Evolutionary conservation across 1,140 invertebrate genomes (phyloP).

Genomic region (Helicoverpa zea): DNA sequence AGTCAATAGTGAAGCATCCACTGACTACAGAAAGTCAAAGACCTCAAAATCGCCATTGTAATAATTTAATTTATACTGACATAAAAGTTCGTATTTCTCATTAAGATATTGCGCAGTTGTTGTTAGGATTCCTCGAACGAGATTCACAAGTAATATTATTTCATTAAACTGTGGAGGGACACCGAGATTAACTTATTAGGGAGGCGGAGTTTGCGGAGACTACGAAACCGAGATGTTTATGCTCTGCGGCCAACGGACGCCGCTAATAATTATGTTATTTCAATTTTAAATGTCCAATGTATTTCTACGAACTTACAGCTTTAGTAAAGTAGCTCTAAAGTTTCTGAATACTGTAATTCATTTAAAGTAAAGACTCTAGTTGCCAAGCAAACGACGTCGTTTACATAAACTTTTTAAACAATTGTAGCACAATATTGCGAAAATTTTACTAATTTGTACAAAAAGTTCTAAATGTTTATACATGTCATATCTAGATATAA

Average conservation of each 20-base stretch:
- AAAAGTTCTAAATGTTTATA: not conserved
- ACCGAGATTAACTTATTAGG: slow-evolving; percentile 34
- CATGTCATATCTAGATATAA: not conserved
- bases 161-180: slow-evolving; percentile 29
- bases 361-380: not conserved
- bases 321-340: not conserved
- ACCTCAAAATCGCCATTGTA: too few species aligned
- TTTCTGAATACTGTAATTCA: not conserved
- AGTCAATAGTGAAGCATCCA: too few species aligned
- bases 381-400: too few species aligned
- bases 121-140: slow-evolving; percentile 4
- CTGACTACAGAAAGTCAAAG: too few species aligned
- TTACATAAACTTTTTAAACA: too few species aligned
- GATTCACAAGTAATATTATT: slow-evolving; percentile 36
- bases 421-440: too few species aligned
- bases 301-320: not conserved
- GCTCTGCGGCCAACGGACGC: not conserved
- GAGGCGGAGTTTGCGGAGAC: not conserved
- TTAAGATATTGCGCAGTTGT: slow-evolving; percentile 4
- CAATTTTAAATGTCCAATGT: slow-evolving; percentile 3
- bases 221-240: not conserved
- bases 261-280: slow-evolving; percentile 5
- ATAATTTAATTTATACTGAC: too few species aligned
- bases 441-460: not conserved
- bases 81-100: not conserved